phyloP scores from a whole-genome alignment of 2,888 invertebrate genomes.

The Papilio gigon region DNA sequence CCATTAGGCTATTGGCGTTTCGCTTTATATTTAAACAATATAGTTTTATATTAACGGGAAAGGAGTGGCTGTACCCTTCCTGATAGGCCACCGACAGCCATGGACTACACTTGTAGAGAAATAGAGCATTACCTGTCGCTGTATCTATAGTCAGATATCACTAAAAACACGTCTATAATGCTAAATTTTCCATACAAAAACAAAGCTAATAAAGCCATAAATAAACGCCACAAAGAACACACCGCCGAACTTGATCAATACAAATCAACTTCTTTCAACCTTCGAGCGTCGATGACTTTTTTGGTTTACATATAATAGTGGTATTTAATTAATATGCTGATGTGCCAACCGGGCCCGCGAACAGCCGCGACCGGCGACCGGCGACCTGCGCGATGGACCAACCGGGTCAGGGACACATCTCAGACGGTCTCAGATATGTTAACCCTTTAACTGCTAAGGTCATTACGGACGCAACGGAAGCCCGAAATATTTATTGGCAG shows the following conservation, averaged over 20 bases:
- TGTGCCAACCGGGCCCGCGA: slow-evolving; percentile 24
- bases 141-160: too few relatives aligned
- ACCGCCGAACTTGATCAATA: neutral
- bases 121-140: too few relatives aligned
- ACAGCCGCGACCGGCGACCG: neutral
- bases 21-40: too few relatives aligned
- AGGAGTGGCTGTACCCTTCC: too few relatives aligned
- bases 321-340: slow-evolving; percentile 27
- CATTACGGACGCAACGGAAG: too few relatives aligned
- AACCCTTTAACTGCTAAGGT: neutral
- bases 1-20: too few relatives aligned
- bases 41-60: too few relatives aligned
- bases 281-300: slow-evolving; percentile 5
- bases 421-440: slow-evolving; percentile 13
- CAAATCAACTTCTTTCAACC: neutral
- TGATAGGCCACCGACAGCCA: too few relatives aligned
- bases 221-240: neutral
- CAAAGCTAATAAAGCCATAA: neutral
- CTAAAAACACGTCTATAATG: too few relatives aligned
- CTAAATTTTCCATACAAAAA: too few relatives aligned
- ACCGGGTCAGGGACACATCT: slow-evolving; percentile 28
- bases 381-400: slow-evolving; percentile 23
- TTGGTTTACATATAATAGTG: neutral
- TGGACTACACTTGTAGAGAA: too few relatives aligned
- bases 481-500: too few relatives aligned